phyloP scores from a whole-genome alignment of 2,113 vertebrate species.

The Solea senegalensis region DNA sequence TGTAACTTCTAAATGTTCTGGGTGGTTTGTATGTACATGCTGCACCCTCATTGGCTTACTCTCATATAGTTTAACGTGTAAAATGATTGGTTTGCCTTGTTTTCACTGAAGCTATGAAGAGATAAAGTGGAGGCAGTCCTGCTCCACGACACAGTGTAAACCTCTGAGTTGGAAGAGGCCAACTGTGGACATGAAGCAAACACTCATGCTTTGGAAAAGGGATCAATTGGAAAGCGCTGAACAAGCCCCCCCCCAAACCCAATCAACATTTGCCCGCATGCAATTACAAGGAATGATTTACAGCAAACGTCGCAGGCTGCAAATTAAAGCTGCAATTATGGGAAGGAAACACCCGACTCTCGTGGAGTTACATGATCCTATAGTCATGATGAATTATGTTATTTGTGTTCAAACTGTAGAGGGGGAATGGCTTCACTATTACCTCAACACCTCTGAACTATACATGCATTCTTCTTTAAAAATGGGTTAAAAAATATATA shows the following conservation, averaged over 20 bases:
- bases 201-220: constrained; percentile 12
- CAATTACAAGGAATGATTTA: constrained; percentile 52
- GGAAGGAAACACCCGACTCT: constrained; percentile 1
- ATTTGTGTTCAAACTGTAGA: background rate
- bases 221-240: constrained; percentile 21
- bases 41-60: no score
- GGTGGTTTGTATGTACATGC: no score
- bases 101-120: constrained; percentile 1
- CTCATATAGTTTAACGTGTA: no score
- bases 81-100: background rate
- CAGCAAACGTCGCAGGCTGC: constrained; percentile 14
- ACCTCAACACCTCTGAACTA: background rate
- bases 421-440: background rate
- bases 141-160: constrained; percentile 17
- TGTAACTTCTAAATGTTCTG: no score
- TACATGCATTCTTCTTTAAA: background rate
- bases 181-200: no score
- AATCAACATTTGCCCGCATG: constrained; percentile 5
- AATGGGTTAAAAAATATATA: background rate
- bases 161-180: constrained; percentile 13
- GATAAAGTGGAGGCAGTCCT: constrained; percentile 8
- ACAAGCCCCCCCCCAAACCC: constrained; percentile 5
- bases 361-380: constrained; percentile 7
- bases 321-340: constrained; percentile 29
- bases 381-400: background rate